Conservation (phyloP, 2,888 invertebrate genomes). For the Silvanus unidentatus region DNA sequence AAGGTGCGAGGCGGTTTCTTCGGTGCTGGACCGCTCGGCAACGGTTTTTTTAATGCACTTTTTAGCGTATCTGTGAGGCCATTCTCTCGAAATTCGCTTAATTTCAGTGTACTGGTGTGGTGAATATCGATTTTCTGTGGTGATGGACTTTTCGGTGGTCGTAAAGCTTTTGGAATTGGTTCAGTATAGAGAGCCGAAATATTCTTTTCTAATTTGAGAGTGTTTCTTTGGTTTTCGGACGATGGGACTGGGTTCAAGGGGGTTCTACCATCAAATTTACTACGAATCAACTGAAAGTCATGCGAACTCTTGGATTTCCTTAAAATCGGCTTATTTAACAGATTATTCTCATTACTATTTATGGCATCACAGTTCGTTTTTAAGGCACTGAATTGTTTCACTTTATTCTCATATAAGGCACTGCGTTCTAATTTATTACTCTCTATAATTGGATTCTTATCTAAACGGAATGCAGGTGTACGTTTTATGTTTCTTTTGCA, state of each 20-base stretch:
- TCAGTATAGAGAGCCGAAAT: constrained; percentile 34
- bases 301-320: constrained; percentile 33
- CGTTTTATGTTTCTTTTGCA: constrained; percentile 49
- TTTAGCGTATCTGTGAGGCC: constrained; percentile 55
- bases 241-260: background rate
- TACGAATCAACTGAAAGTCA: constrained; percentile 34
- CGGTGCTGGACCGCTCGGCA: constrained; percentile 67
- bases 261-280: constrained; percentile 27
- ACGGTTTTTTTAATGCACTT: constrained; percentile 59
- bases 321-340: constrained; percentile 20
- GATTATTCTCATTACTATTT: constrained; percentile 8
- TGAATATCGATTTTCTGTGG: constrained; percentile 23
- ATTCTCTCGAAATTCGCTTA: constrained; percentile 22
- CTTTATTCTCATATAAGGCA: constrained; percentile 31
- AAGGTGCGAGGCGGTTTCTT: constrained; percentile 70
- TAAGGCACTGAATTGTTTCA: constrained; percentile 33
- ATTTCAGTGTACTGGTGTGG: constrained; percentile 31
- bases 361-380: constrained; percentile 32
- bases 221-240: background rate
- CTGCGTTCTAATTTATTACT: constrained; percentile 24
- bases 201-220: background rate
- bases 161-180: constrained; percentile 38
- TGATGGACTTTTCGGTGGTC: constrained; percentile 21
- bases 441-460: constrained; percentile 37
- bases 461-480: constrained; percentile 53